phyloP scores from a whole-genome alignment of 2,888 invertebrate genomes.

The Tuberolachnus salignus region DNA sequence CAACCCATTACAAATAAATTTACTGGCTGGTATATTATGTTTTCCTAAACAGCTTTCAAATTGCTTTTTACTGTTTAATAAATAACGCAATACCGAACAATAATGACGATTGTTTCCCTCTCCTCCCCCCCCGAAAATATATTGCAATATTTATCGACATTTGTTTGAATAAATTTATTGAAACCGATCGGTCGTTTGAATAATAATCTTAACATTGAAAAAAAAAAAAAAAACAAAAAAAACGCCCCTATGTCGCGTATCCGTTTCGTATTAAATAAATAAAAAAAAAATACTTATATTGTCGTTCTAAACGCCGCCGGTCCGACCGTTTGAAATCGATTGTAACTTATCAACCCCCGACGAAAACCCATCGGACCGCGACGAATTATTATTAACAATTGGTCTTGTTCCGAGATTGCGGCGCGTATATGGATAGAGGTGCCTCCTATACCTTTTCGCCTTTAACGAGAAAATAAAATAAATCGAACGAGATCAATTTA shows the following conservation, averaged over 20 bases:
- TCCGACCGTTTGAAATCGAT: background rate
- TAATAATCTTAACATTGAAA: background rate
- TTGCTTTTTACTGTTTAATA: background rate
- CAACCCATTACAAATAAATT: conserved; percentile 11
- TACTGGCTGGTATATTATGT: background rate
- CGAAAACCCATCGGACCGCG: conserved; percentile 3
- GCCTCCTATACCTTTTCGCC: background rate
- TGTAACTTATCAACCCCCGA: background rate
- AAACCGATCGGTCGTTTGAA: background rate
- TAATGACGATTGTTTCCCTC: background rate
- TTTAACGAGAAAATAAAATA: conserved; percentile 39
- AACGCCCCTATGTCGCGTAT: background rate
- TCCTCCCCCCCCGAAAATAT: background rate
- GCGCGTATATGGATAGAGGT: background rate
- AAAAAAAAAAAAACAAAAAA: background rate
- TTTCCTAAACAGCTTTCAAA: background rate
- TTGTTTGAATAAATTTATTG: background rate
- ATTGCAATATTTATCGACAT: background rate
- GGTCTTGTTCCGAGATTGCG: conserved; percentile 21
- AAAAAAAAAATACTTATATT: background rate
- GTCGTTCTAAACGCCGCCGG: background rate
- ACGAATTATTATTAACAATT: conserved; percentile 45
- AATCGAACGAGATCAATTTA: conserved; percentile 42
- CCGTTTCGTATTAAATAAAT: background rate
- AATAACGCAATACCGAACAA: background rate